Percentiles rank a stretch among this genome's conserved stretches.
phyloP scores from a whole-genome alignment of 2,888 invertebrate genomes.

The Sclerodermus sp. region DNA sequence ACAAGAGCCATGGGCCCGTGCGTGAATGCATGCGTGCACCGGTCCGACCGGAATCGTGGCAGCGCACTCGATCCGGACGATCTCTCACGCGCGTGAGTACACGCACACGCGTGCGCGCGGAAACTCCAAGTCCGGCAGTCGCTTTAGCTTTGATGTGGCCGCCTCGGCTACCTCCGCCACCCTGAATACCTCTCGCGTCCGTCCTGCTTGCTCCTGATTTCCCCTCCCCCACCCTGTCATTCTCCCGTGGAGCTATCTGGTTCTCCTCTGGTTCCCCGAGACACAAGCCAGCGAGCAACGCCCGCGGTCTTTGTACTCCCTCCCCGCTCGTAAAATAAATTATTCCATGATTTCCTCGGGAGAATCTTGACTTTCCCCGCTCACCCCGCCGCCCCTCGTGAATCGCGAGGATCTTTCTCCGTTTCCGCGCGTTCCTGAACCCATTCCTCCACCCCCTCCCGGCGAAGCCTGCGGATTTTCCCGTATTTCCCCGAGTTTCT shows the following conservation, averaged over 20 bases:
- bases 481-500: conserved; percentile 3
- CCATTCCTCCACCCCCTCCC: no score
- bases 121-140: conserved; percentile 45
- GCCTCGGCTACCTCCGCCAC: conserved; percentile 44
- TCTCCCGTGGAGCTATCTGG: no score
- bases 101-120: conserved; percentile 33
- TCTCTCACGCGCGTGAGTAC: conserved; percentile 27
- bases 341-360: no score
- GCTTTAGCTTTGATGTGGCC: conserved; percentile 53
- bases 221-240: no score
- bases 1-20: conserved; percentile 10
- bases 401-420: no score
- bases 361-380: conserved; percentile 19
- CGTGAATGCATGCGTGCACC: conserved; percentile 29
- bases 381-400: conserved; percentile 11
- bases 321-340: no score
- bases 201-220: conserved; percentile 14
- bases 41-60: conserved; percentile 52
- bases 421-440: no score
- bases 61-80: no score
- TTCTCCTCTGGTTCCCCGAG: no score
- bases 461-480: no score
- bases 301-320: no score
- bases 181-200: conserved; percentile 46
- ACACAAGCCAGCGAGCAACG: no score